Evolutionary conservation across 2,888 invertebrate species (phyloP), one percentile per base, ranked within the genome.

Genomic region (Bellardia pandia): DNA sequence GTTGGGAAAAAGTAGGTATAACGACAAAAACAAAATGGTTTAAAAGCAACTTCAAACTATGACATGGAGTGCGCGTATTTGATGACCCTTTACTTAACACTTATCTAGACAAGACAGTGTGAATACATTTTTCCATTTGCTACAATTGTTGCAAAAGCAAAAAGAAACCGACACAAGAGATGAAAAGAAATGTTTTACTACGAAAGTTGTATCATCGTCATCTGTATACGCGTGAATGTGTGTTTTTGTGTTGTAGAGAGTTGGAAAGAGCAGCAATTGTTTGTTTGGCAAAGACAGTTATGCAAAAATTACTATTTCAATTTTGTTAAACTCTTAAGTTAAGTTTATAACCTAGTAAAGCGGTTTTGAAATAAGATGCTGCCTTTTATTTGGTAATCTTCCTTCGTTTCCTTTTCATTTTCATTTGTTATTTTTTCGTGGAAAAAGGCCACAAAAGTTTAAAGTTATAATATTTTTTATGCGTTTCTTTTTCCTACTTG

Each of bases 11-110:
- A 68, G 16, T 14, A 62, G 9, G 13, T 40, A 74, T n/a, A 75
- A 60, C 23, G 72, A 74, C 51, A 69, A 76, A 60, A 82, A 76
- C 76, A 16, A 83, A 83, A 82, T 69, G 75, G 68, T 69, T 69
- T 62, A 75, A 76, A 60, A 62, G 75, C 74, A 77, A 81, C 77
- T 79, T 68, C 71, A 72, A 87, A 81, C 87, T 87, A 78, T 81
- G 79, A 87, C 72, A 87, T 77, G 81, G 85, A 78, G 80, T 85
- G 87, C 74, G 85, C 85, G 68, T 85, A 81, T 77, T 87, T 87
- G 85, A 87, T 87, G 85, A 87, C 85, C 87, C 85, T 81, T 87
- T 87, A 87, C 85, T 77, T 77, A 87, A 87, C 87, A 87, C 87
- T 87, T 87, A 87, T 85, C 87, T 69, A 81, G 81, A 87, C 77